Conservation (phyloP, 2,888 invertebrate genomes). For the Apodemia duryi region DNA sequence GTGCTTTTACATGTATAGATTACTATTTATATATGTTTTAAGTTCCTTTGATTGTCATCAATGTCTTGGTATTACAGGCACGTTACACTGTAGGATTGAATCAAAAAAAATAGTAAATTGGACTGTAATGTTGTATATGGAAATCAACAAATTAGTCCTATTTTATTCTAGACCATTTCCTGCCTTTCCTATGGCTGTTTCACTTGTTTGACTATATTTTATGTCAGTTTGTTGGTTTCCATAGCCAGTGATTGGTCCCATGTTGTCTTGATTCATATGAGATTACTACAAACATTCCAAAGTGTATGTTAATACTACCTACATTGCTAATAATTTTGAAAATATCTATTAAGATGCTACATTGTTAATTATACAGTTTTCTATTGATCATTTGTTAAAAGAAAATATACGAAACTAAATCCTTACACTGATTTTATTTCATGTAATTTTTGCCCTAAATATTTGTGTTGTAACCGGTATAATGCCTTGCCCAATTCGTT, state of each 20-base stretch:
- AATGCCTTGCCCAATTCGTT: slow-evolving; percentile 25
- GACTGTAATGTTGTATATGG: slow-evolving; percentile 38
- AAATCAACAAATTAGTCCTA: slow-evolving; percentile 36
- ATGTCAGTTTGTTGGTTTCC: slow-evolving; percentile 32
- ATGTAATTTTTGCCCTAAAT: slow-evolving; percentile 21
- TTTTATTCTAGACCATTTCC: slow-evolving; percentile 55
- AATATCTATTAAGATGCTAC: slow-evolving; percentile 78
- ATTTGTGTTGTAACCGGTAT: slow-evolving; percentile 21
- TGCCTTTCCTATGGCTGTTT: slow-evolving; percentile 39
- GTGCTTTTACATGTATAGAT: slow-evolving; percentile 6
- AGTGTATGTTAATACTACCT: slow-evolving; percentile 78
- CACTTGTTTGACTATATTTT: slow-evolving; percentile 35
- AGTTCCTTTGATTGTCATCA: slow-evolving; percentile 23
- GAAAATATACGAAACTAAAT: slow-evolving; percentile 80
- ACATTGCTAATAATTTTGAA: slow-evolving; percentile 76
- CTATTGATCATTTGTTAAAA: slow-evolving; percentile 80
- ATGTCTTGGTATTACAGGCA: slow-evolving; percentile 30
- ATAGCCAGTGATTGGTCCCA: slow-evolving; percentile 29
- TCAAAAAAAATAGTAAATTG: slow-evolving; percentile 69
- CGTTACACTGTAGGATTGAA: slow-evolving; percentile 47
- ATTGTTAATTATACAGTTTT: slow-evolving; percentile 80
- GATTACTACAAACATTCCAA: slow-evolving; percentile 78
- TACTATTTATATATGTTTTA: slow-evolving; percentile 18
- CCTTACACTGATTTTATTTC: slow-evolving; percentile 62
- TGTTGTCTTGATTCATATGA: slow-evolving; percentile 66